These are phyloP conservation scores for Yoshiicerus persimilis DNA, from an alignment of 1,140 invertebrate species.

Conservation along the genomic window DNA sequence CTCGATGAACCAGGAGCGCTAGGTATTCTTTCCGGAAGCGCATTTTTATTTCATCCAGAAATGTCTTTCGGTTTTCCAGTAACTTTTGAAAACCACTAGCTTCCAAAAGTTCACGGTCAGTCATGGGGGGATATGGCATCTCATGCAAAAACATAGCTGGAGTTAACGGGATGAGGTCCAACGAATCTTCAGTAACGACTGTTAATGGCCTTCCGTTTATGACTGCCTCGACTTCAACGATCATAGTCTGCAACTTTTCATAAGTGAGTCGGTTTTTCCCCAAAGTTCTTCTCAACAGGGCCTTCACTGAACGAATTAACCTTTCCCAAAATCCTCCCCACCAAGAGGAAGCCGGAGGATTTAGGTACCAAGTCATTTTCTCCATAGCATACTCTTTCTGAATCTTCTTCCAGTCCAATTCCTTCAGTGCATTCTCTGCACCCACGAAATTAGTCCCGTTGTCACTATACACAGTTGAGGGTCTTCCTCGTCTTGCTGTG, in stretches of 20 bases:
- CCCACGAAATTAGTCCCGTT: constrained; percentile 53
- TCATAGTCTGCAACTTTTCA: not conserved
- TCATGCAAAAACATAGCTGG: constrained; percentile 26
- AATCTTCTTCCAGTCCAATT: constrained; percentile 45
- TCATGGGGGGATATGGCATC: not conserved
- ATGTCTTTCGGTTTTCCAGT: not conserved
- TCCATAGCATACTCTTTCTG: constrained; percentile 24
- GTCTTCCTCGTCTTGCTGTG: constrained; percentile 42
- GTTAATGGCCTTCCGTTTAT: constrained; percentile 20
- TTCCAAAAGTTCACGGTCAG: not conserved
- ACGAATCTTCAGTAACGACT: not conserved
- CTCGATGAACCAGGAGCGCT: not conserved
- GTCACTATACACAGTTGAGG: constrained; percentile 45
- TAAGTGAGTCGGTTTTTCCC: not conserved
- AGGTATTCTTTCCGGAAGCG: constrained; percentile 26
- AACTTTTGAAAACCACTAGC: not conserved
- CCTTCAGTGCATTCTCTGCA: constrained; percentile 38
- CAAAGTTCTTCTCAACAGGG: constrained; percentile 42
- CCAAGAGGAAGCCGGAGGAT: constrained; percentile 53
- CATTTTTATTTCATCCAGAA: not conserved
- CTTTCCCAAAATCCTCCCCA: too few relatives aligned
- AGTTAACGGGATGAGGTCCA: constrained; percentile 15
- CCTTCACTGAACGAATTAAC: constrained; percentile 53
- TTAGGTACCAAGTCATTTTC: constrained; percentile 53
- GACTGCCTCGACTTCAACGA: not conserved